Base-by-base conservation (phyloP, 92 coral and sea anemone genomes). In the Phenganax stokvisi region DNA sequence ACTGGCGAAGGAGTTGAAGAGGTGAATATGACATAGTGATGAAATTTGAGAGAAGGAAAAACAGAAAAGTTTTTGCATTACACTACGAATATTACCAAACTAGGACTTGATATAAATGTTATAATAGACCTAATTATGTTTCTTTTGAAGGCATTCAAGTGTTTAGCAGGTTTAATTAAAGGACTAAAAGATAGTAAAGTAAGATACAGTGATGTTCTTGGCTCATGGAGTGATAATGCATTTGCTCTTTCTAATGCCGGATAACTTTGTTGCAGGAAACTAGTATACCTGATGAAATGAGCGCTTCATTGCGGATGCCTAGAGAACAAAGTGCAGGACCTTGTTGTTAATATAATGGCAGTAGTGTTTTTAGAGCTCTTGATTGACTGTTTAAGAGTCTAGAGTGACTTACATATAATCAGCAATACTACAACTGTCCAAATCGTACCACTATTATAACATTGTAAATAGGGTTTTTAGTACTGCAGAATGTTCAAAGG, bases 111-210 rank as follows among this genome's bases (percentile, higher is more conserved):
- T 71, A 25, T 12, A 47, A 27, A 25, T 76, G 27, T 76, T 2
- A 47, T 53, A 11, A 30, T 6, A 54, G 3, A 9, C 31, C 51
- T 37, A 37, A 37, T 37, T 5, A 37, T 37, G 47, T 37, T 37
- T 37, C 47, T 37, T 37, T 66, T 84, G 27, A 69, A 93, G 97
- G 97, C 97, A 7, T 93, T 93, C 76, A 85, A 88, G 82, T 90
- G 97, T 29, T 91, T 93, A 25, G 97, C 97, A 54, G 81, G 91
- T 64, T 88, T 89, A 73, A 93, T 93, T 47, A 93, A 89, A 54
- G 89, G 83, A 72, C 81, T 60, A 31, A 80, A 88, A 77, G 88
- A 86, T 57, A 87, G 82, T 77, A 88, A 85, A 93, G 97, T 93
- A 44, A 51, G 59, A 20, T 7, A 10, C 47, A 12, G 54, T 68